phyloP scores from a whole-genome alignment of 2,888 invertebrate genomes.

The Mimas tiliae region DNA sequence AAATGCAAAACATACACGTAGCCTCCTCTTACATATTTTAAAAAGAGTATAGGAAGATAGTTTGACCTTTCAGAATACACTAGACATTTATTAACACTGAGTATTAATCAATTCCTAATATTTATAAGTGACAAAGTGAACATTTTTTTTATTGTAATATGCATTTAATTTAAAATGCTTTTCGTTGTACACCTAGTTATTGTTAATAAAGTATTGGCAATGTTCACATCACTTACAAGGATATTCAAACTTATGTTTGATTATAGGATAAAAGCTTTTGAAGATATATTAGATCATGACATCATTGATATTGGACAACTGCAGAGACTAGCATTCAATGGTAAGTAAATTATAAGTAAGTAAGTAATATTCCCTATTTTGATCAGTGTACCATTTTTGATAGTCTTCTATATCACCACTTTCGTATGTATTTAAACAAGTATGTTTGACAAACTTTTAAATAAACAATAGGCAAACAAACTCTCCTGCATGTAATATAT shows the following conservation, averaged over 20 bases:
- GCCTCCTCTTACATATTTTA: neutral
- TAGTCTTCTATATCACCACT: too few species aligned
- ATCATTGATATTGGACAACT: slow-evolving; percentile 88
- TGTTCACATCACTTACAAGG: neutral
- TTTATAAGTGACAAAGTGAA: neutral
- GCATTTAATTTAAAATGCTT: neutral
- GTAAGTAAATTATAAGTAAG: too few species aligned
- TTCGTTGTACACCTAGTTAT: neutral
- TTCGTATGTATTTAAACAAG: too few species aligned
- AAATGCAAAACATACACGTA: neutral
- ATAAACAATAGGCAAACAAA: too few species aligned
- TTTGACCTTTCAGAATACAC: slow-evolving; percentile 9
- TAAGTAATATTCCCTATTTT: too few species aligned
- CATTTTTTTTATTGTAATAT: too few species aligned
- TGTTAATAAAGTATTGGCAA: neutral
- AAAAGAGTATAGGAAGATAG: neutral
- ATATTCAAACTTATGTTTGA: slow-evolving; percentile 29
- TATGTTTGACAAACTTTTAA: too few species aligned
- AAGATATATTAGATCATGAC: slow-evolving; percentile 88
- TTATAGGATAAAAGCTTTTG: slow-evolving; percentile 92
- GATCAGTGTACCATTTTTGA: too few species aligned
- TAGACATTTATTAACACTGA: neutral
- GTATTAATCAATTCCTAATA: neutral
- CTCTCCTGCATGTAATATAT: too few species aligned
- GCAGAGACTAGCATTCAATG: slow-evolving; percentile 90